Evolutionary conservation across 2,888 invertebrate genomes (phyloP).

Genomic region (Eupsilia transversa): DNA sequence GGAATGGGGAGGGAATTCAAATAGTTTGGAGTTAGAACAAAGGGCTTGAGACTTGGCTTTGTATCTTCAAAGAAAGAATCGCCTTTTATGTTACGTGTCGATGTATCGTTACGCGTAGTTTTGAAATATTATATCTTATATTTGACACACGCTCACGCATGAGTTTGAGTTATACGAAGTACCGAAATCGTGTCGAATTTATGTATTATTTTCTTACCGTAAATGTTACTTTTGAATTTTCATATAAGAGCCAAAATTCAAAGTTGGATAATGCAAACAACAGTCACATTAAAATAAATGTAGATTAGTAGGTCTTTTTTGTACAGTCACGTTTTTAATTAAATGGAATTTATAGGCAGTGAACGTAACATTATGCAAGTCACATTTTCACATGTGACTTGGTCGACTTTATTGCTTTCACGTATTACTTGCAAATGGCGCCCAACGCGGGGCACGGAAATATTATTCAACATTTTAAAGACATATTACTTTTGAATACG

Average conservation of each 20-base stretch:
- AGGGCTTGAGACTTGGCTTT: slow-evolving; percentile 68
- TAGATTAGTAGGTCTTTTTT: slow-evolving; percentile 66
- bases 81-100: slow-evolving; percentile 74
- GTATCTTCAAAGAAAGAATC: slow-evolving; percentile 72
- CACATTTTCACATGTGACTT: slow-evolving; percentile 77
- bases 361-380: slow-evolving; percentile 77
- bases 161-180: slow-evolving; percentile 47
- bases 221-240: slow-evolving; percentile 25
- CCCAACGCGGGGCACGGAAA: slow-evolving; percentile 68
- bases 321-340: slow-evolving; percentile 85
- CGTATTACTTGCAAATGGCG: slow-evolving; percentile 73
- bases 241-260: slow-evolving; percentile 34
- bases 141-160: slow-evolving; percentile 57
- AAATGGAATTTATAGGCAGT: slow-evolving; percentile 78
- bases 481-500: slow-evolving; percentile 57
- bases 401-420: slow-evolving; percentile 73
- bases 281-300: slow-evolving; percentile 56
- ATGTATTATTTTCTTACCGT: slow-evolving; percentile 17
- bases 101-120: slow-evolving; percentile 75
- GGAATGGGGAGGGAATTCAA: slow-evolving; percentile 79
- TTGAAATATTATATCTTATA: slow-evolving; percentile 63
- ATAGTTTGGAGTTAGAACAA: slow-evolving; percentile 78
- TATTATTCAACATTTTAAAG: slow-evolving; percentile 54
- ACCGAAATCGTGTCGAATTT: slow-evolving; percentile 43
- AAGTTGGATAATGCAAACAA: slow-evolving; percentile 52